Conservation (phyloP, 2,113 vertebrate genomes). For the Dasyprocta punctata region DNA sequence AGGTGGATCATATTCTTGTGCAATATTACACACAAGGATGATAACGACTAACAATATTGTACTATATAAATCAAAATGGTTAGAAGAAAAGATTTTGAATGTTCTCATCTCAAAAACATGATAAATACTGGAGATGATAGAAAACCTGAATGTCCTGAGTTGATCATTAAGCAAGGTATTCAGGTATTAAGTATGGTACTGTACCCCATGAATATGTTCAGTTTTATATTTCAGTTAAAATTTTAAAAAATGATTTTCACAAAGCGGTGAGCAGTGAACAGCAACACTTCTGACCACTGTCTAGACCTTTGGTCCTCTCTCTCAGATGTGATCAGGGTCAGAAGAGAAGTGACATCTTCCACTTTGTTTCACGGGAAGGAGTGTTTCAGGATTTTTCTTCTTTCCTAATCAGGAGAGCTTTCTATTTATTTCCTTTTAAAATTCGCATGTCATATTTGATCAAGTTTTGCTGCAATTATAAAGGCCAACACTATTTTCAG, state of each 20-base stretch:
- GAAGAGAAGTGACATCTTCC: neutral
- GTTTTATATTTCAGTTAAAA: neutral
- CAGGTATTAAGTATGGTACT: neutral
- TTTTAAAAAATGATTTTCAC: constrained; percentile 14
- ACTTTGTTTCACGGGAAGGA: constrained; percentile 4
- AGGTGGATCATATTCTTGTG: neutral
- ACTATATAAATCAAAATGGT: neutral
- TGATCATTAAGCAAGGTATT: neutral
- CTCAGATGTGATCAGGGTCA: constrained; percentile 52
- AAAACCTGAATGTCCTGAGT: neutral
- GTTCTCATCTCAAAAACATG: neutral
- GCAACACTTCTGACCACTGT: neutral
- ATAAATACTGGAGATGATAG: neutral
- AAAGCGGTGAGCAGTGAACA: neutral
- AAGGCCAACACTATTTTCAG: neutral
- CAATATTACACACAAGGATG: neutral
- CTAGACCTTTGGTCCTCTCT: neutral
- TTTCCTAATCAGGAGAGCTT: constrained; percentile 17
- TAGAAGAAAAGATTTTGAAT: neutral
- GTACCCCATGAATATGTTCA: neutral
- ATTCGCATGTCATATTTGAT: neutral
- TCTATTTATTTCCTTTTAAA: constrained; percentile 10
- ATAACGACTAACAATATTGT: neutral
- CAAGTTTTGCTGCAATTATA: neutral
- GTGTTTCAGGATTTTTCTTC: constrained; percentile 29